Evolutionary conservation across 2,888 invertebrate species (phyloP).

Genomic region (Drosophila meridiana): DNA sequence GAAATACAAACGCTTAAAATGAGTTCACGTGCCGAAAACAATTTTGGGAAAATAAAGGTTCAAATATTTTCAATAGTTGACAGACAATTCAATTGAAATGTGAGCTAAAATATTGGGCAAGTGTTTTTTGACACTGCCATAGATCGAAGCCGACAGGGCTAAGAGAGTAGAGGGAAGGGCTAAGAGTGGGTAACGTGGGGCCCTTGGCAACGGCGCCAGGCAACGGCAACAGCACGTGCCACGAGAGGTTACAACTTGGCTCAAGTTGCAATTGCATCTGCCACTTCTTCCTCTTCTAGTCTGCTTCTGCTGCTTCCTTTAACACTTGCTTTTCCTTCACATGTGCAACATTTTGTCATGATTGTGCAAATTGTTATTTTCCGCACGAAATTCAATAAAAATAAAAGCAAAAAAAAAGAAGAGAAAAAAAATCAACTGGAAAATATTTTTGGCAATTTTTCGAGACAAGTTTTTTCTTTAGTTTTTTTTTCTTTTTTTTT

Average conservation of each 20-base stretch:
- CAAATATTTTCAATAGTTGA: slow-evolving; percentile 30
- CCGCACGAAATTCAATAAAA: slow-evolving; percentile 56
- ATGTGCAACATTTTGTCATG: slow-evolving; percentile 49
- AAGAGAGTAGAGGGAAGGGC: not conserved
- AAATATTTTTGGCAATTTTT: slow-evolving; percentile 26
- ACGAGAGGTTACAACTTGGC: slow-evolving; percentile 1
- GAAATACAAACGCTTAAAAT: slow-evolving; percentile 12
- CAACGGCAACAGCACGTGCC: slow-evolving; percentile 28
- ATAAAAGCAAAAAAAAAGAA: not conserved
- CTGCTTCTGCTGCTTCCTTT: not conserved
- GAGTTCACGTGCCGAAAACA: slow-evolving; percentile 12
- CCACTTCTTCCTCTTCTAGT: not conserved
- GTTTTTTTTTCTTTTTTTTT: not conserved
- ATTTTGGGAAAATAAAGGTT: slow-evolving; percentile 10
- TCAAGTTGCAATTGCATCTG: slow-evolving; percentile 29
- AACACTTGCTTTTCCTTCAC: slow-evolving; percentile 8
- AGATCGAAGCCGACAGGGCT: too few relatives aligned
- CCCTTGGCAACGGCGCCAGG: slow-evolving; percentile 27
- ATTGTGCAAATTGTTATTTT: slow-evolving; percentile 53
- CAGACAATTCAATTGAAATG: slow-evolving; percentile 43
- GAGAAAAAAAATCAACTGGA: slow-evolving; percentile 9
- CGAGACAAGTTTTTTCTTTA: slow-evolving; percentile 4
- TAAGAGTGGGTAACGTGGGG: slow-evolving; percentile 17
- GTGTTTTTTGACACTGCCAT: slow-evolving; percentile 17
- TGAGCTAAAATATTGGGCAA: slow-evolving; percentile 35